Base-by-base conservation (phyloP, 2,888 invertebrate species). In the Aspidiotus destructor region DNA sequence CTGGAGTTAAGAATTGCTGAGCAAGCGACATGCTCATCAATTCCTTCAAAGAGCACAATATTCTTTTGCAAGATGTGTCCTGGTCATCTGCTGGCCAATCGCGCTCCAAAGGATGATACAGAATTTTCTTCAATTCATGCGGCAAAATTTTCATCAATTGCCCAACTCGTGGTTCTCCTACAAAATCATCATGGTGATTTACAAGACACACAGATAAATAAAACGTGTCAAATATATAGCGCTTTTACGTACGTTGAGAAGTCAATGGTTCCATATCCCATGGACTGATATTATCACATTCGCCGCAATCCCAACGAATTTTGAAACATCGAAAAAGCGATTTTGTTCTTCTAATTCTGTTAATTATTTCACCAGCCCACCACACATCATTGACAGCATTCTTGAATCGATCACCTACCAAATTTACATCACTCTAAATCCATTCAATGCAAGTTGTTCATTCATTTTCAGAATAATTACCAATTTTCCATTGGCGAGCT, bases 381-480 rank as follows among this genome's bases (percentile, higher is more conserved):
- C 98, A 98, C 62, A 87, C 86, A 76, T 95, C 94, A 76, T 96
- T 94, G 73, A 96, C 95, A 85, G 95, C 88, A 75, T 94, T 94
- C 15, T 92, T 85, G 78, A 93, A 92, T 70, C 86, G 81, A 76
- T 79, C 81, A 72, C 78, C 80, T 80, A 48, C 48, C 2, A 48
- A 28, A 28, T 28, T 28, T 28, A 48, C 48, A 6, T 13, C 3
- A 11, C n/a, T n/a, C n/a, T 11, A 48, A 48, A 13, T 48, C 48
- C 10, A 13, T n/a, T 13, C 6, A 48, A n/a, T n/a, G 2, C 10
- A n/a, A 48, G n/a, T 13, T 13, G 10, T n/a, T 48, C 48, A n/a
- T 3, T n/a, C 48, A 11, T 48, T 13, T n/a, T 48, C 5, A 28
- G 5, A 28, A 28, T 28, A 28, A 1, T 88, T 86, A 52, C 88